Evolutionary conservation across 2,888 invertebrate genomes (phyloP).

Genomic region (Ariolimax columbianus): DNA sequence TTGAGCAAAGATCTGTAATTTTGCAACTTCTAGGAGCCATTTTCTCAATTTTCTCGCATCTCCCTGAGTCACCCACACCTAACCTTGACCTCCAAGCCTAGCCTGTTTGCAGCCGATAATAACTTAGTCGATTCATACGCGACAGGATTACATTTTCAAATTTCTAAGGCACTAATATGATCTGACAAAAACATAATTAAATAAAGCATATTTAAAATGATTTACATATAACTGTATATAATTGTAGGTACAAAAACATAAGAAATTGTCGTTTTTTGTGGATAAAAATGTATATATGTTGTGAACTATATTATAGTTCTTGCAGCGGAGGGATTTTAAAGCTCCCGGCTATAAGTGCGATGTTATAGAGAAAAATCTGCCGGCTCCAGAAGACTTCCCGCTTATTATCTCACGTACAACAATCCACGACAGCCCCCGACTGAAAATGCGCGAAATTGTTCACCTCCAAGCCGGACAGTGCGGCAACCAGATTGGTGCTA

Average conservation of each 20-base stretch:
- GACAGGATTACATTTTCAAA: not conserved
- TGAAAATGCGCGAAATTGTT: conserved; percentile 50
- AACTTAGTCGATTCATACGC: not conserved
- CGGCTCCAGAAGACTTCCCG: not conserved
- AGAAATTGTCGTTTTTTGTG: not conserved
- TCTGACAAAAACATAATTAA: not conserved
- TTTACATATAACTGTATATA: not conserved
- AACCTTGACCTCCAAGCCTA: conserved; percentile 4
- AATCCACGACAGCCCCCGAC: conserved; percentile 7
- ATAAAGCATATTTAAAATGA: not conserved
- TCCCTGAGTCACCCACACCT: conserved; percentile 7
- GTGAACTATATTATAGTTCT: conserved; percentile 10
- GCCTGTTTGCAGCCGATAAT: not conserved
- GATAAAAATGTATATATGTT: not conserved
- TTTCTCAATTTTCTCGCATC: too few relatives aligned
- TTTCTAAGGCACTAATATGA: too few relatives aligned
- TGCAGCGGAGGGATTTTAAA: conserved; percentile 34
- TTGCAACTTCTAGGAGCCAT: too few relatives aligned
- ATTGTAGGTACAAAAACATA: not conserved
- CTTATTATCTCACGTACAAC: not conserved
- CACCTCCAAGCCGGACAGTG: conserved; percentile 70
- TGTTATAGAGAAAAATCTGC: conserved; percentile 2
- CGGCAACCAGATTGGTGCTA: conserved; percentile 71
- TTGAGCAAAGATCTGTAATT: too few relatives aligned
- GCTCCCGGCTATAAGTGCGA: not conserved